phyloP scores from a whole-genome alignment of 2,113 vertebrate species.

The Tragulus kanchil region DNA sequence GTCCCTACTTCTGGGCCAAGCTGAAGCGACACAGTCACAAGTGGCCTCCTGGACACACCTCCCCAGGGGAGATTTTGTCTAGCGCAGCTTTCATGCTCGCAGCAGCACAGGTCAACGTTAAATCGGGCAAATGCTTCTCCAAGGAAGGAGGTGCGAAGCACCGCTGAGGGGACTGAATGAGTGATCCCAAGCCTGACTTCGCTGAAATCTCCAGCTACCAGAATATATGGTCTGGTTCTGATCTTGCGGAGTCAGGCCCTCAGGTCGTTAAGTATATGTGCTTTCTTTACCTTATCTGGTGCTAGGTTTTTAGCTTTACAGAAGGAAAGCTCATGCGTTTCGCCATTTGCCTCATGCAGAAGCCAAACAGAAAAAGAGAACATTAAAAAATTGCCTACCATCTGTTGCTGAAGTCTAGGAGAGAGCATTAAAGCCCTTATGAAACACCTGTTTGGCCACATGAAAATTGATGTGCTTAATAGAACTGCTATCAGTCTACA shows the following conservation, averaged over 20 bases:
- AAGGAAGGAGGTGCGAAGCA: not conserved
- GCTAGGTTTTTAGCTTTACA: constrained; percentile 48
- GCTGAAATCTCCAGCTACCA: not conserved
- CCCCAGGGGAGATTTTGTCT: not conserved
- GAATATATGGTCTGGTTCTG: not conserved
- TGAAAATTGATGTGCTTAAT: constrained; percentile 77
- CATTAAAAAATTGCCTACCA: constrained; percentile 65
- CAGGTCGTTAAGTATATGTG: not conserved
- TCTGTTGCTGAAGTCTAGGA: constrained; percentile 76
- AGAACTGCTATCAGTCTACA: constrained; percentile 73
- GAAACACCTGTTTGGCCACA: constrained; percentile 82
- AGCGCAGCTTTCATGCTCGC: not conserved
- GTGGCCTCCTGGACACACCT: not conserved
- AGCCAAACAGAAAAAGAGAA: constrained; percentile 74
- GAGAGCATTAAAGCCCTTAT: constrained; percentile 76
- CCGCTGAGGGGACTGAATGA: not conserved
- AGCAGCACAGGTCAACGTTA: constrained; percentile 36
- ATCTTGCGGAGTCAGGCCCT: not conserved
- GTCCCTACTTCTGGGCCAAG: not conserved
- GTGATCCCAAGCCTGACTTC: not conserved
- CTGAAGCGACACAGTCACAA: not conserved
- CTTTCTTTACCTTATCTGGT: not conserved
- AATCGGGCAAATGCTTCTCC: not conserved
- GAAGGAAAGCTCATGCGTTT: not conserved
- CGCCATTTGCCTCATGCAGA: constrained; percentile 61